Conservation (phyloP, 2,797 vertebrate genomes). For the Aeoliscus strigatus region DNA sequence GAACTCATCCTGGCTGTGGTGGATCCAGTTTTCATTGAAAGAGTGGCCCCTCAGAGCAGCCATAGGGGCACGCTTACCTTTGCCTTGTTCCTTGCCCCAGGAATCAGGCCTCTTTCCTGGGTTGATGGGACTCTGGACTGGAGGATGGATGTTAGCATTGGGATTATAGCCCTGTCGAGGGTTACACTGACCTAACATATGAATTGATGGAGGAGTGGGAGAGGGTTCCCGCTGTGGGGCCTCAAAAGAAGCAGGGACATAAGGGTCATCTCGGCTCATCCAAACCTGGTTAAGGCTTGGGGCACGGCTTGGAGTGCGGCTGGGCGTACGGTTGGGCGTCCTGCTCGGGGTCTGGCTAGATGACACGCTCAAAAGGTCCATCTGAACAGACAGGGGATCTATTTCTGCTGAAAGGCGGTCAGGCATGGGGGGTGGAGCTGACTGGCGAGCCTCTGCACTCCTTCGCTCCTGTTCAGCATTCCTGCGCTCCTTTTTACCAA, state of each 20-base stretch:
- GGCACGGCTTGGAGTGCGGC: conserved; percentile 82
- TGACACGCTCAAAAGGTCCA: conserved; percentile 88
- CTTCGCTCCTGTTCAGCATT: conserved; percentile 74
- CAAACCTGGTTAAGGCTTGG: conserved; percentile 91
- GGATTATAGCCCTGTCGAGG: conserved; percentile 85
- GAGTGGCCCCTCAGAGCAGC: conserved; percentile 87
- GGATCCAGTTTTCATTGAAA: conserved; percentile 88
- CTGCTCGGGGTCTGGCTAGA: conserved; percentile 76
- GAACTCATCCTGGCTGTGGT: conserved; percentile 91
- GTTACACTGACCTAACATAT: conserved; percentile 89
- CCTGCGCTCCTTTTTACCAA: conserved; percentile 84
- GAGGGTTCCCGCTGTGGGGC: conserved; percentile 72
- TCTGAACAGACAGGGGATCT: conserved; percentile 89
- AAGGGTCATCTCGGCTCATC: conserved; percentile 92
- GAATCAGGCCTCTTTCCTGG: conserved; percentile 78
- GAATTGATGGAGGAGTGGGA: conserved; percentile 74
- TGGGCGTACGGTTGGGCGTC: conserved; percentile 74
- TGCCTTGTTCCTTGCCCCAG: conserved; percentile 88
- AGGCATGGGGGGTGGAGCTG: conserved; percentile 78
- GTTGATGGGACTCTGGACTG: conserved; percentile 65
- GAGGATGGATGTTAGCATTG: conserved; percentile 72
- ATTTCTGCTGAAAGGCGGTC: conserved; percentile 86
- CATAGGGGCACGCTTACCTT: conserved; percentile 86
- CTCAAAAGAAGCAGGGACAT: conserved; percentile 79
- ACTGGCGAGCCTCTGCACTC: conserved; percentile 73